Evolutionary conservation across 2,888 invertebrate species (phyloP).

Genomic region (Trichogramma dendrolimi): DNA sequence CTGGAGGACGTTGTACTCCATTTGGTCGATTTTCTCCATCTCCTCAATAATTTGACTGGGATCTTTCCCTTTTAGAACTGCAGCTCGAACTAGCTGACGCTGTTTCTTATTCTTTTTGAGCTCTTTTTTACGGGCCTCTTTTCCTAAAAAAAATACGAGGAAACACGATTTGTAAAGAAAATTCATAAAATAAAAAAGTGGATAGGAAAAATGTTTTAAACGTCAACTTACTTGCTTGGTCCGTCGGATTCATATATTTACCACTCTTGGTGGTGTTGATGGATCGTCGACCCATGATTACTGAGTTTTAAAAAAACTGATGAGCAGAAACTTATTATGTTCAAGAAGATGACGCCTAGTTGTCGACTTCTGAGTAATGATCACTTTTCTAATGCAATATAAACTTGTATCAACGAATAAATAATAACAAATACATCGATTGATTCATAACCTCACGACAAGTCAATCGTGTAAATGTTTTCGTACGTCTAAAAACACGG

Average conservation of each 20-base stretch:
- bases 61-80: slow-evolving; percentile 96
- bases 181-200: slow-evolving; percentile 17
- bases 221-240: slow-evolving; percentile 87
- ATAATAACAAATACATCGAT: too few relatives aligned
- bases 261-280: slow-evolving; percentile 99
- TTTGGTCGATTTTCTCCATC: slow-evolving; percentile 96
- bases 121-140: slow-evolving; percentile 95
- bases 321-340: not conserved
- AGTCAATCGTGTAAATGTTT: too few relatives aligned
- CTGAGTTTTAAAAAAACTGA: slow-evolving; percentile 35
- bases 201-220: slow-evolving; percentile 4
- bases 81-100: slow-evolving; percentile 90
- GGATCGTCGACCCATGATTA: slow-evolving; percentile 86
- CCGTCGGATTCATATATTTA: slow-evolving; percentile 99
- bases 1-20: slow-evolving; percentile 94
- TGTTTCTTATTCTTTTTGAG: slow-evolving; percentile 98
- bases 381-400: too few relatives aligned
- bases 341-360: too few relatives aligned
- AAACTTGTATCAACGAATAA: too few relatives aligned
- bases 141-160: slow-evolving; percentile 61
- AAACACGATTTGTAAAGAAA: slow-evolving; percentile 7
- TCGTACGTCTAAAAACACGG: too few relatives aligned
- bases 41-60: slow-evolving; percentile 91
- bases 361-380: too few relatives aligned
- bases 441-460: too few relatives aligned